Evolutionary conservation across 23 tunicate species (phyloP), one percentile per base, ranked within the genome.

Genomic region (Diplosoma virens): DNA sequence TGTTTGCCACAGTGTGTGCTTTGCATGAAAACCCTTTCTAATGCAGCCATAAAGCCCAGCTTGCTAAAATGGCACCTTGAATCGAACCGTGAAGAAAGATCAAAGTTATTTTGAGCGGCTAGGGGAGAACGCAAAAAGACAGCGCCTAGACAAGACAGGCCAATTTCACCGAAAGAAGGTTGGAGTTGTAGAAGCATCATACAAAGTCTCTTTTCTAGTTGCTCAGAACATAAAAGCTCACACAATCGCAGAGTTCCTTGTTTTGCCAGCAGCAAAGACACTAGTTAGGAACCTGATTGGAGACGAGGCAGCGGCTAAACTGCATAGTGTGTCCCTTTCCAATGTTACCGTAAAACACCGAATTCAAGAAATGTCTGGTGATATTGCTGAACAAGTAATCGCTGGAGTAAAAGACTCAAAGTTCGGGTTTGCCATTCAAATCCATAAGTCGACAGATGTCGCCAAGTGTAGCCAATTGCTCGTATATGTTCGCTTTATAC

Each of bases 201-300:
- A 82, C 77, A 73, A 82, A 82, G 87, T 82, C 87, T 58, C 82
- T 76, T 82, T 82, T 63, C 81, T 76, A 73, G 82, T 82, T 14
- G 87, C 87, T 76, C 35, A 82, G 64, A 77, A 56, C 83, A 58
- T 82, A 73, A 82, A 76, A 56, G 87, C 82, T 75, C 87, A 76
- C 55, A 82, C 87, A 22, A 83, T 77, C 48, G 88, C 76, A 47
- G 88, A 83, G 83, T 83, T 83, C 67, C 88, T 83, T 77, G 58
- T 80, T 50, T 50, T 80, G 84, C 78, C 84, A 47, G 84, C 84
- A 65, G 86, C 86, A 72, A 73, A 81, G 71, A 73, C 31, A 41
- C 33, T 73, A 67, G 86, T 81, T n/a, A 81, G 33, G 48, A 50
- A 67, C 48, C 28, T 81, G 79, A 72, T 81, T 47, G n/a, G n/a